Evolutionary conservation across 2,797 vertebrate species (phyloP), one percentile per base, ranked within the genome.

Genomic region (Danio albolineatus): DNA sequence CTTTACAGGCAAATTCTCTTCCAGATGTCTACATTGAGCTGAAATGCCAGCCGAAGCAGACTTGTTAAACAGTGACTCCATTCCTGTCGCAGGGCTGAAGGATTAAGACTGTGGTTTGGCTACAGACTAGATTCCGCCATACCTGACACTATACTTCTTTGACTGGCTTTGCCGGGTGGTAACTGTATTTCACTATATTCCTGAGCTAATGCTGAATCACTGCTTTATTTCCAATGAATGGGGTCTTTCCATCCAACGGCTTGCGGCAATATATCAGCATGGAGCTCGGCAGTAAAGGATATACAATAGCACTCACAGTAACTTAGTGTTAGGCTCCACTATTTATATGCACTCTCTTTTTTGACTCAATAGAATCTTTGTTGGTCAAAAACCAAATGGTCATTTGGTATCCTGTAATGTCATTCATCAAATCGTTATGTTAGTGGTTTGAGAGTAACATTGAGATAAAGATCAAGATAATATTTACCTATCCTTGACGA

Each of bases 401-500:
- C 4, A 49, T 7, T 61, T 74, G 66, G 10, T 64, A n/a, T 36
- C 39, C 10, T 54, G 28, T 17, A 48, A 28, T 36, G 38, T 70
- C 2, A 57, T 54, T 56, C 8, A 53, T 54, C 56, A 76, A 69
- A 62, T 39, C 13, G 17, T 17, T 46, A 54, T 41, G 12, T 53
- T 36, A 53, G 72, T 16, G 17, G 38, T 73, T 56, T 59, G n/a
- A 2, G 4, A 6, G 43, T 59, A 66, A 65, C 74, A 80, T 65
- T 85, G 80, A 64, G 38, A 43, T 41, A 46, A 82, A 82, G 83
- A 83, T 75, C 51, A 72, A 70, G 86, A 79, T 80, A 89, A 92
- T 88, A 88, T 91, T 92, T 88, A 65, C 54, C 65, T 17, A 51
- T 78, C 92, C 93, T 92, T 92, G 91, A 85, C 70, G 76, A 76